Evolutionary conservation across 2,113 vertebrate genomes (phyloP).

Genomic region (Amazona guildingii): DNA sequence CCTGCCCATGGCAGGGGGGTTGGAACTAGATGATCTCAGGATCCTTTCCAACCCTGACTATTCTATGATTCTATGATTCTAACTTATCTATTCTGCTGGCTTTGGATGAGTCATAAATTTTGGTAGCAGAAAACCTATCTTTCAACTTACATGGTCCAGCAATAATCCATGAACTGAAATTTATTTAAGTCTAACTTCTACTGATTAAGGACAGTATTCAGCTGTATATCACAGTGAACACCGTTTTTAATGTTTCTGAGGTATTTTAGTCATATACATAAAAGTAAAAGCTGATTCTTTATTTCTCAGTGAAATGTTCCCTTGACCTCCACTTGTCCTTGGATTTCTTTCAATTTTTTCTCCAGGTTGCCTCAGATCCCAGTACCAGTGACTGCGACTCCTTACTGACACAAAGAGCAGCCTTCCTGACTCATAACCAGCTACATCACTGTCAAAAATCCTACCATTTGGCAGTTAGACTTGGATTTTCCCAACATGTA

Average conservation of each 20-base stretch:
- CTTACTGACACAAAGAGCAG: neutral
- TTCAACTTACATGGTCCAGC: conserved; percentile 15
- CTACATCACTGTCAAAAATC: neutral
- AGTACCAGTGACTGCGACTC: neutral
- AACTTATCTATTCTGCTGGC: conserved; percentile 10
- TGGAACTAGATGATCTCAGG: too few species aligned
- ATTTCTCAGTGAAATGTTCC: neutral
- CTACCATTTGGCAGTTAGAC: neutral
- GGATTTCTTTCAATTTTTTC: neutral
- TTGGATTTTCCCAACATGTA: neutral
- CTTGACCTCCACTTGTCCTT: neutral
- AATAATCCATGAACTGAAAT: conserved; percentile 45
- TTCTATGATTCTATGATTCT: too few species aligned
- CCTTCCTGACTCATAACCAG: neutral
- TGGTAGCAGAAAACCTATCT: neutral
- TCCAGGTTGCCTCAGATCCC: neutral
- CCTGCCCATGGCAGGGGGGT: too few species aligned
- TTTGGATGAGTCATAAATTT: conserved; percentile 6
- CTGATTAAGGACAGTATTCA: conserved; percentile 17
- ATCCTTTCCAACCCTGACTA: too few species aligned
- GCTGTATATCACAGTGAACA: neutral
- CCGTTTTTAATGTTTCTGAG: neutral
- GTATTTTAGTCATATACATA: neutral
- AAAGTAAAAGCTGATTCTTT: neutral
- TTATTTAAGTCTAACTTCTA: conserved; percentile 18